Percentiles rank a stretch among this genome's conserved stretches.
Evolutionary conservation across 2,888 invertebrate species (phyloP).

Genomic region (Macropis europaea): DNA sequence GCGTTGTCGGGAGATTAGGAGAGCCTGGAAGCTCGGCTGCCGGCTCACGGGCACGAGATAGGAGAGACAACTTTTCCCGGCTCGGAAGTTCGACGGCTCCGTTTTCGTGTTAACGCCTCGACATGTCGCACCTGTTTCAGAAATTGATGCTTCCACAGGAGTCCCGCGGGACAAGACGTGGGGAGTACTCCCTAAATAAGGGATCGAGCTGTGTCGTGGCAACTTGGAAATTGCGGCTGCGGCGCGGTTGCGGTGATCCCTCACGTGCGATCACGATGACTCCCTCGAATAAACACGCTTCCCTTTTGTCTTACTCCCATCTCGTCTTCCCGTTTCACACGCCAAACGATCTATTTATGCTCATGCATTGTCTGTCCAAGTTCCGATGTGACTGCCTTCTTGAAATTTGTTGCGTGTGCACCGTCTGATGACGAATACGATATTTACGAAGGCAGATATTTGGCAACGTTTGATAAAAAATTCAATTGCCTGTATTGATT

Average conservation of each 20-base stretch:
- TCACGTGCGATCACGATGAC: conserved; percentile 57
- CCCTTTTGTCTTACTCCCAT: conserved; percentile 14
- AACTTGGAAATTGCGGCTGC: conserved; percentile 63
- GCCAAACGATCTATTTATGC: background rate
- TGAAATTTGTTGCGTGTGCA: too few species aligned
- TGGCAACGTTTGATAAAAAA: too few species aligned
- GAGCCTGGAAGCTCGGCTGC: background rate
- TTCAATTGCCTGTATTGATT: too few species aligned
- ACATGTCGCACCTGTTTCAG: conserved; percentile 67
- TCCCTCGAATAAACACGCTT: conserved; percentile 39
- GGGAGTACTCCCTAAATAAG: conserved; percentile 59
- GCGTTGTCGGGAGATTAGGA: background rate
- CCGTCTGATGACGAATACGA: too few species aligned
- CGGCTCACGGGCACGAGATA: background rate
- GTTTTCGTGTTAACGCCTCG: conserved; percentile 63
- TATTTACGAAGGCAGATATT: too few species aligned
- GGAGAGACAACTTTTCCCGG: conserved; percentile 13
- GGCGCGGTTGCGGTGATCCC: conserved; percentile 37
- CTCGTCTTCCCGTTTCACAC: conserved; percentile 13
- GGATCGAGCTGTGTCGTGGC: conserved; percentile 48
- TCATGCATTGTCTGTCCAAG: too few species aligned
- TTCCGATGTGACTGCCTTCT: too few species aligned
- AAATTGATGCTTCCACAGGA: conserved; percentile 66
- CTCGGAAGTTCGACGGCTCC: conserved; percentile 53
- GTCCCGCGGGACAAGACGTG: conserved; percentile 48